Evolutionary conservation across 2,113 vertebrate genomes (phyloP).

Genomic region (Vidua macroura): DNA sequence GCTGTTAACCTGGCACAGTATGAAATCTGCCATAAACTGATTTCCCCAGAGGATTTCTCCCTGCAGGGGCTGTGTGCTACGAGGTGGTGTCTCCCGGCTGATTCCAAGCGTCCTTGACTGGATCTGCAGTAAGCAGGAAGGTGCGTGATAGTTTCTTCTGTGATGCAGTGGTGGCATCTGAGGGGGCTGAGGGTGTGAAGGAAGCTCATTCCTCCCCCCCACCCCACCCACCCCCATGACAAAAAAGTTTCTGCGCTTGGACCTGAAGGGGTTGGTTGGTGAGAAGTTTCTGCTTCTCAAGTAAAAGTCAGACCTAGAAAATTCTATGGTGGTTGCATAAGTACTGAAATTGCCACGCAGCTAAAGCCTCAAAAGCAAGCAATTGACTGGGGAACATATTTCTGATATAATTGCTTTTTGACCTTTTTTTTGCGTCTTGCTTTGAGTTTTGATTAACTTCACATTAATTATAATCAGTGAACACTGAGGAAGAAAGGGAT

Average conservation of each 20-base stretch:
- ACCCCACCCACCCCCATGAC: background rate
- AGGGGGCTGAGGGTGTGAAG: slow-evolving; percentile 28
- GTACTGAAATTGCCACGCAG: background rate
- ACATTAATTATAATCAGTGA: background rate
- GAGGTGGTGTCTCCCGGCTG: background rate
- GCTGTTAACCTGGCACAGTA: background rate
- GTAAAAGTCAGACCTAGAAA: slow-evolving; percentile 35
- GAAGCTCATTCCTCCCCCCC: background rate
- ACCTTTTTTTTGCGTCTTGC: background rate
- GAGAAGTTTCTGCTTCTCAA: slow-evolving; percentile 19
- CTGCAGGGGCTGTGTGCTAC: background rate
- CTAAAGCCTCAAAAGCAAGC: background rate
- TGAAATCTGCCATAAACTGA: background rate
- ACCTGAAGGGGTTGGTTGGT: background rate
- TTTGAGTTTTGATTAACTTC: slow-evolving; percentile 34
- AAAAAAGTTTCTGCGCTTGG: background rate
- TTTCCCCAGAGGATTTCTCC: background rate
- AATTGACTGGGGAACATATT: background rate
- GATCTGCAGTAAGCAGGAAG: slow-evolving; percentile 26
- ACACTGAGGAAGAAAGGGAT: background rate
- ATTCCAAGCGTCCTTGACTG: slow-evolving; percentile 31
- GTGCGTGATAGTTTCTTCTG: background rate
- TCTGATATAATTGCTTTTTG: background rate
- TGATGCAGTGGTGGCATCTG: slow-evolving; percentile 33
- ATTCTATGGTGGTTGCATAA: slow-evolving; percentile 33